A percentile compares a stretch with the other conserved stretches of the same genome.
Conservation (phyloP, 1,140 invertebrate genomes). For the Batillaria attramentaria region DNA sequence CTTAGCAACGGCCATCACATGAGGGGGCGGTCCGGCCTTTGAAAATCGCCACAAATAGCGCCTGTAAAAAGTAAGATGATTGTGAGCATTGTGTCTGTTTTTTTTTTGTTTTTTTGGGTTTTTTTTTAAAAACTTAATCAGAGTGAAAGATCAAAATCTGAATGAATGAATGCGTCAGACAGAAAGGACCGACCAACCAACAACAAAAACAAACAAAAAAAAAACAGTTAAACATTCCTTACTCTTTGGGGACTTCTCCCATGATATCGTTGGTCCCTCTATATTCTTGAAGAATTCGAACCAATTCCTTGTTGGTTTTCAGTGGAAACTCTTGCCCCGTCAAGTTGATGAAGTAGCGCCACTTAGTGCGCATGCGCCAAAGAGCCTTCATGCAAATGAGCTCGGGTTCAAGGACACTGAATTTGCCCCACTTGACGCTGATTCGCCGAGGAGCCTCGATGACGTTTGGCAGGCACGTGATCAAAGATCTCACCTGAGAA, state of each 20-base stretch:
- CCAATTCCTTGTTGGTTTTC: conserved; percentile 57
- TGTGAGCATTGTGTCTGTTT: too few species aligned
- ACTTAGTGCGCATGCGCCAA: conserved; percentile 38
- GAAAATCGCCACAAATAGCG: background rate
- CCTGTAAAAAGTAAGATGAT: too few species aligned
- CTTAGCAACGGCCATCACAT: conserved; percentile 32
- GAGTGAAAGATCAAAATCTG: too few species aligned
- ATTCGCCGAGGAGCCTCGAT: conserved; percentile 42
- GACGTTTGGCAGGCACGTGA: conserved; percentile 56
- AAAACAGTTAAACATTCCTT: too few species aligned
- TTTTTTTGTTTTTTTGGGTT: too few species aligned
- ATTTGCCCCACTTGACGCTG: conserved; percentile 49
- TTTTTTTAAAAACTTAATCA: too few species aligned
- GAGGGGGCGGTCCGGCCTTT: background rate
- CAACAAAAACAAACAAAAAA: too few species aligned
- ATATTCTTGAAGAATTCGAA: conserved; percentile 47
- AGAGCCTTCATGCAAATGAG: conserved; percentile 60
- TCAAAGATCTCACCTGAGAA: too few species aligned
- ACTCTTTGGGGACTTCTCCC: conserved; percentile 10
- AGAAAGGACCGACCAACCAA: too few species aligned
- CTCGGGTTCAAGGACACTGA: conserved; percentile 56
- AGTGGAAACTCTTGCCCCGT: conserved; percentile 63
- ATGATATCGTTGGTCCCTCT: conserved; percentile 57
- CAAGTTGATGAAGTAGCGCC: conserved; percentile 62
- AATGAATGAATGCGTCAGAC: too few species aligned